Evolutionary conservation across 2,797 vertebrate genomes (phyloP).

Genomic region (Hybognathus amarus): DNA sequence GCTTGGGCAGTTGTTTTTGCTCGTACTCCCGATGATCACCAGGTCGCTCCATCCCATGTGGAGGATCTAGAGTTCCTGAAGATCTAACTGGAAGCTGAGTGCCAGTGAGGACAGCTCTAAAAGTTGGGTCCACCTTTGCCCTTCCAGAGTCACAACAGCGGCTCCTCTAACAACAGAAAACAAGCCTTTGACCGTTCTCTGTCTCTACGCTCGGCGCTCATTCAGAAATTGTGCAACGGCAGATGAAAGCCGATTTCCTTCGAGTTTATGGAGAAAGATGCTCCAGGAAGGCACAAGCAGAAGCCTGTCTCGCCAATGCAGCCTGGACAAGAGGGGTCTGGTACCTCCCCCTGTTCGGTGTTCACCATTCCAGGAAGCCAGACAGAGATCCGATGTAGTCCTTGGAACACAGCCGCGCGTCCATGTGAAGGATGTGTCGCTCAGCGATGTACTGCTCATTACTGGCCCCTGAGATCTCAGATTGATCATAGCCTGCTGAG

Average conservation of each 20-base stretch:
- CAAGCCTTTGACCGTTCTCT: no score
- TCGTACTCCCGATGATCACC: no score
- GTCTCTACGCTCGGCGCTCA: no score
- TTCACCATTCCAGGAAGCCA: conserved; percentile 3
- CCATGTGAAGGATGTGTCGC: not conserved
- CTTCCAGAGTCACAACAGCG: no score
- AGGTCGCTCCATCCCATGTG: no score
- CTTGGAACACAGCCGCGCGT: conserved; percentile 12
- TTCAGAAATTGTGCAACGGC: no score
- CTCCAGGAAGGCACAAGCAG: not conserved
- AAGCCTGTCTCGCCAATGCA: not conserved
- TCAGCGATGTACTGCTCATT: conserved; percentile 27
- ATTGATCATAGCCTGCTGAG: conserved; percentile 6
- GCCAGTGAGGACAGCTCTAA: no score
- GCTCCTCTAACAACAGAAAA: no score
- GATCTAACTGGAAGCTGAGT: no score
- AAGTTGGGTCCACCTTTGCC: no score
- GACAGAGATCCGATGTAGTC: conserved; percentile 8
- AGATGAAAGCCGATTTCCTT: not conserved
- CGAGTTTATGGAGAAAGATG: conserved; percentile 27
- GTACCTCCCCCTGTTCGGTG: not conserved
- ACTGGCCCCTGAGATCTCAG: no score
- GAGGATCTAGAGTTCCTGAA: not conserved
- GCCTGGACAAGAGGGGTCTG: conserved; percentile 7
- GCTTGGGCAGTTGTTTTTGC: no score